Percentiles rank a stretch among this genome's conserved stretches.
Evolutionary conservation across 2,888 invertebrate genomes (phyloP).

Genomic region (Euplagia quadripunctaria): DNA sequence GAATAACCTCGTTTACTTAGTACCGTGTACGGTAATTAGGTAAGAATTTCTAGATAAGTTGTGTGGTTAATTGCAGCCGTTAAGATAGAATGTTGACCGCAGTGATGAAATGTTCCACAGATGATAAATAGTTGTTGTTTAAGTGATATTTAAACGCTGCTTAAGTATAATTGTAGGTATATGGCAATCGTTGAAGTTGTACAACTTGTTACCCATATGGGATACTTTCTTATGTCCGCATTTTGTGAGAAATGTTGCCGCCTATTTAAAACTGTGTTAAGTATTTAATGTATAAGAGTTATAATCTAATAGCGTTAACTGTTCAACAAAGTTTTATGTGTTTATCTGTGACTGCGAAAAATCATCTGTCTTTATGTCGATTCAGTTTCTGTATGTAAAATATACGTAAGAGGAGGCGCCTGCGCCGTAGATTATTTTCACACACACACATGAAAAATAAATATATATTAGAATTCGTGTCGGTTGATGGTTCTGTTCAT

Average conservation of each 20-base stretch:
- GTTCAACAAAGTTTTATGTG: neutral
- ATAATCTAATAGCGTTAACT: neutral
- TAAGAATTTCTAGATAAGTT: constrained; percentile 53
- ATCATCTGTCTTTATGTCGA: no score
- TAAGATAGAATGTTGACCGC: constrained; percentile 56
- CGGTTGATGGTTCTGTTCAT: no score
- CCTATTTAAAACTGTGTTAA: constrained; percentile 1
- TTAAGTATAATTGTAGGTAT: constrained; percentile 46
- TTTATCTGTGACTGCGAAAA: neutral
- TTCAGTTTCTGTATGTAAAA: no score
- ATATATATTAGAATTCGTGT: no score
- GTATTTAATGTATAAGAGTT: neutral
- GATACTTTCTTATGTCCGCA: constrained; percentile 6
- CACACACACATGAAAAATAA: no score
- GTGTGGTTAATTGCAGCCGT: constrained; percentile 56
- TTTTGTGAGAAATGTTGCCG: constrained; percentile 11
- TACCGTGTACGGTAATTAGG: constrained; percentile 44
- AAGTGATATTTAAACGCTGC: constrained; percentile 50
- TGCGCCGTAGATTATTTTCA: no score
- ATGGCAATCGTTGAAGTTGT: constrained; percentile 28
- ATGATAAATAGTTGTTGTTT: constrained; percentile 54
- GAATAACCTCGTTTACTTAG: constrained; percentile 25
- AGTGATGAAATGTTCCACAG: constrained; percentile 56
- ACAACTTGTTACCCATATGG: constrained; percentile 1
- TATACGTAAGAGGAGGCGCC: no score